Base-by-base conservation (phyloP, 2,113 vertebrate genomes). In the Paraplagusia blochii region DNA sequence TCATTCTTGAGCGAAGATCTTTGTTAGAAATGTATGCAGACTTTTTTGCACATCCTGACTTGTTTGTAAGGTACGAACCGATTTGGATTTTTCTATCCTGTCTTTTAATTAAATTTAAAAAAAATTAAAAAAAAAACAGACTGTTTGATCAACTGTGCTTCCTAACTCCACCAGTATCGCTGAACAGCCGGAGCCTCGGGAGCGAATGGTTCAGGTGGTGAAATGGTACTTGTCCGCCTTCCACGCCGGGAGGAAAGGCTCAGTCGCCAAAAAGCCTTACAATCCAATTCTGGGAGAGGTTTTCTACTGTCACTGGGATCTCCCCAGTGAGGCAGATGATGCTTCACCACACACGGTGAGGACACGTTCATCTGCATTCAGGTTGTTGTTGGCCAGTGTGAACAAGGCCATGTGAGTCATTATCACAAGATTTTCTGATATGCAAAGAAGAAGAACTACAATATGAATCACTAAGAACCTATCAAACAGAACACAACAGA, bases 21-120 rank as follows among this genome's bases (percentile, higher is more conserved):
- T 90, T 99, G 75, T 80, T 98, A 89, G 97, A 99, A 92, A 99
- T 99, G 97, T 99, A 99, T 52, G 97, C 96, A 45, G 97, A 99
- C 84, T 99, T 98, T 67, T 99, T 99, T 90, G 97, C 97, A 80
- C 97, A 99, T 80, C 97, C 97, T 0, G 96, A 99, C 81, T 84
- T 99, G 78, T 99, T 99, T 86, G 95, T 97, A 80, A 98, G 94
- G 97, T 99, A 44, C 0, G 40, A 43, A n/a, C 0, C 16, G 35
- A 34, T 59, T 43, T 33, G 3, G 9, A 12, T 36, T 15, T 4
- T 2, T 12, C 11, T 11, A 4, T 22, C 22, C n/a, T 35, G 0
- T 29, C 33, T 1, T 46, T 43, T 57, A 4, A 40, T 29, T 51
- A 29, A 15, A 16, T 7, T 39, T 33, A 38, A 39, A 3, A 39